phyloP scores from a whole-genome alignment of 2,888 invertebrate genomes.

The Drosophila quasianomalipes region DNA sequence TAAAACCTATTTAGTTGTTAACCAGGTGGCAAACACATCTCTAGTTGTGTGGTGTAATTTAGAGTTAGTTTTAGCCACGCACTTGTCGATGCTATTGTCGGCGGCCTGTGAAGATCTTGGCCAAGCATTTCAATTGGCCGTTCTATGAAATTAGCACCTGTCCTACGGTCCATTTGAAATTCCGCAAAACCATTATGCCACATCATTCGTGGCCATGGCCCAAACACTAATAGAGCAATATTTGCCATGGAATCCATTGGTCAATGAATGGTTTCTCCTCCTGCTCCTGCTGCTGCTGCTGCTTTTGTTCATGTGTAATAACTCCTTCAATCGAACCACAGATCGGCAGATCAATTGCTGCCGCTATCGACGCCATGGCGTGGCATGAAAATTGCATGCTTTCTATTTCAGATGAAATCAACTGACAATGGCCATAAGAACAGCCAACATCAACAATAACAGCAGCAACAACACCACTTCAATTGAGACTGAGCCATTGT shows the following conservation, averaged over 20 bases:
- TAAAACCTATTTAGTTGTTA: constrained; percentile 13
- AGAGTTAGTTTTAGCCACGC: constrained; percentile 75
- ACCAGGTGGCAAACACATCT: constrained; percentile 15
- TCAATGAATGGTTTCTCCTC: constrained; percentile 45
- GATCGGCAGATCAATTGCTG: constrained; percentile 77
- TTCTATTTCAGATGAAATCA: constrained; percentile 80
- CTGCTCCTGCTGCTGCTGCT: constrained; percentile 2
- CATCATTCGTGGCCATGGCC: constrained; percentile 62
- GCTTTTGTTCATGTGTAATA: constrained; percentile 76
- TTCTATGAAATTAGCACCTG: constrained; percentile 84
- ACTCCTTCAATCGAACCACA: constrained; percentile 80
- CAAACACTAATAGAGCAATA: constrained; percentile 80
- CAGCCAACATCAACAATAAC: constrained; percentile 37
- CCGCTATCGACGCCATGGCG: constrained; percentile 76
- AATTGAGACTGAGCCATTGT: constrained; percentile 76
- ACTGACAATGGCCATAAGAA: constrained; percentile 77
- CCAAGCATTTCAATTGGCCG: constrained; percentile 78
- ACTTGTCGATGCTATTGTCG: constrained; percentile 65
- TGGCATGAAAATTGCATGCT: constrained; percentile 81
- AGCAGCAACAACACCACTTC: constrained; percentile 41
- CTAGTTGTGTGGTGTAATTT: constrained; percentile 65
- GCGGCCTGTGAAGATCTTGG: constrained; percentile 66
- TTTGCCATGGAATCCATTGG: constrained; percentile 52
- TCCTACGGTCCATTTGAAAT: constrained; percentile 81
- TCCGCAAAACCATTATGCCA: constrained; percentile 82